Conservation (phyloP, 1,140 invertebrate species). For the Drosophila seguyi region DNA sequence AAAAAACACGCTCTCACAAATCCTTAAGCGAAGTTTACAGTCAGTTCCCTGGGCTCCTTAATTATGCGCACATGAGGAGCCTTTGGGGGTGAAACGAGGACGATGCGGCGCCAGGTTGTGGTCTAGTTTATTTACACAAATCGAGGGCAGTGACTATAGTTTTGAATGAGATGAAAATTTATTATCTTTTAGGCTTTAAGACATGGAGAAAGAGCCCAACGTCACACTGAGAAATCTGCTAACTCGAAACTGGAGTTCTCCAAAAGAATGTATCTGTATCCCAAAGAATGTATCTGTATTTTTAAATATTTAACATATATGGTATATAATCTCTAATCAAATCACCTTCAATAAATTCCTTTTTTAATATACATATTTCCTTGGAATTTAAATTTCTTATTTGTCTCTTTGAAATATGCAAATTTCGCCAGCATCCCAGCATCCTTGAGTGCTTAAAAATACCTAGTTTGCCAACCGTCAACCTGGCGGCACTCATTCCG, state of each 20-base stretch:
- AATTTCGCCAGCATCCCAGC: conserved; percentile 23
- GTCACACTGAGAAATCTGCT: not conserved
- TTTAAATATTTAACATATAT: not conserved
- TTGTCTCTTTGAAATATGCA: conserved; percentile 13
- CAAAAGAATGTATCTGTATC: too few relatives aligned
- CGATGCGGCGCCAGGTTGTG: conserved; percentile 21
- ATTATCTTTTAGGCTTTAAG: not conserved
- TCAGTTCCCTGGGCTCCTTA: conserved; percentile 34
- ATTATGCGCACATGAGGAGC: conserved; percentile 56
- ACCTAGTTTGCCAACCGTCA: conserved; percentile 9
- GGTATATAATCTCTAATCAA: not conserved
- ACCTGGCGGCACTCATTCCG: conserved; percentile 24
- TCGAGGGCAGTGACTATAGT: conserved; percentile 24
- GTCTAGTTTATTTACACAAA: conserved; percentile 18
- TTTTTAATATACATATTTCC: not conserved
- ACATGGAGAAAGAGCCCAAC: not conserved
- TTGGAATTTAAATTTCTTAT: not conserved
- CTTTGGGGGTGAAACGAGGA: conserved; percentile 24
- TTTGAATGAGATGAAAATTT: not conserved
- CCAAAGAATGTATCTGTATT: not conserved
- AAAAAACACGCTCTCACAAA: conserved; percentile 21
- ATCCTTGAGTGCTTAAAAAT: conserved; percentile 29
- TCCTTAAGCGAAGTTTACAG: conserved; percentile 28
- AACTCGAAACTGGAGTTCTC: too few relatives aligned
- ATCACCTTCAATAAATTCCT: not conserved